Evolutionary conservation across 30 jellyfish, hydroid and myxozoan species (phyloP).

Genomic region (Turritopsis dohrnii): DNA sequence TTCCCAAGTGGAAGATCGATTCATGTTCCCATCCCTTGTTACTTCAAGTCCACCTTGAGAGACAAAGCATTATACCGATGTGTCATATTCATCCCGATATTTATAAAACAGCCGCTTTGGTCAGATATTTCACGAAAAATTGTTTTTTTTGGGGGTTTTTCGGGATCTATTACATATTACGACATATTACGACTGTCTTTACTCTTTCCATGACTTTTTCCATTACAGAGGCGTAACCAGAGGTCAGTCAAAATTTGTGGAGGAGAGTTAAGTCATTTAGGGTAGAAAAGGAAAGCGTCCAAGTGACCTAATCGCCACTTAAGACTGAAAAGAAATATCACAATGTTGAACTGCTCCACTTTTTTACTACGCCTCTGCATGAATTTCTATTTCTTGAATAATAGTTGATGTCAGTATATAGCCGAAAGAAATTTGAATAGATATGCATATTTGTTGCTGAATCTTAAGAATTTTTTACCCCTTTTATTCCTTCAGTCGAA

Average conservation of each 20-base stretch:
- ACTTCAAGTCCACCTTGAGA: neutral
- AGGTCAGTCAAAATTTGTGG: too few species aligned
- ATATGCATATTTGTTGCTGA: neutral
- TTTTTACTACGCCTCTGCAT: too few species aligned
- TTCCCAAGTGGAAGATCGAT: neutral
- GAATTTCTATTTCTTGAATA: neutral
- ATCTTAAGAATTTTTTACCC: neutral
- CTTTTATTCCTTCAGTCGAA: neutral
- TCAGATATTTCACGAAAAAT: too few species aligned
- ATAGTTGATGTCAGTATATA: neutral
- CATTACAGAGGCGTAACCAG: too few species aligned
- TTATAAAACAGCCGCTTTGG: neutral
- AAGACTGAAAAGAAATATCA: too few species aligned
- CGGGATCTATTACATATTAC: too few species aligned
- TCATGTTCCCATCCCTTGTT: neutral
- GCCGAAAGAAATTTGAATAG: neutral
- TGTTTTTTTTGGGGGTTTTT: too few species aligned
- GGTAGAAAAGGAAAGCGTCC: too few species aligned
- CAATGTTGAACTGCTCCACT: too few species aligned
- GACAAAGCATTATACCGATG: neutral
- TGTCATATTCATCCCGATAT: neutral
- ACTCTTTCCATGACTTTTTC: neutral
- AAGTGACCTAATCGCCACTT: too few species aligned
- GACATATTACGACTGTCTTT: too few species aligned
- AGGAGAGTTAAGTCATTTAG: too few species aligned